A percentile compares a stretch with the other conserved stretches of the same genome.
Conservation (phyloP, 2,113 vertebrate genomes). For the Macrotus californicus region DNA sequence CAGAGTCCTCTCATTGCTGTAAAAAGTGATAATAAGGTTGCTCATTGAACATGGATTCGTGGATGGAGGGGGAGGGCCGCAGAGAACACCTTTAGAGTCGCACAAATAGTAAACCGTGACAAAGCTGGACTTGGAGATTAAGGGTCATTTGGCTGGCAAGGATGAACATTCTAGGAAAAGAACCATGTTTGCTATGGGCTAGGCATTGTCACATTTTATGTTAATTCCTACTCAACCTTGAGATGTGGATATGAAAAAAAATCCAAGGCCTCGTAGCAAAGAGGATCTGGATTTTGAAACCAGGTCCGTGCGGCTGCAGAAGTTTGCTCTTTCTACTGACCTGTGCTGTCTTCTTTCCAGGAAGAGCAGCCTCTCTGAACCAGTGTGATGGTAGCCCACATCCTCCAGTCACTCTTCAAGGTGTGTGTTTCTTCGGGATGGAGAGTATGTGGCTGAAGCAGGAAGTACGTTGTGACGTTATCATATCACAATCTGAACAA, state of each 20-base stretch:
- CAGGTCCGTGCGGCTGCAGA: neutral
- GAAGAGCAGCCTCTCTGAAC: neutral
- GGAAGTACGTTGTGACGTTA: neutral
- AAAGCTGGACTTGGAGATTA: neutral
- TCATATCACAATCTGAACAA: neutral
- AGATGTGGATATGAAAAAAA: neutral
- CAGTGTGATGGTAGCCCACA: too few species aligned
- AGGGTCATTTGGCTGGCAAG: neutral
- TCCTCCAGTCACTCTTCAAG: neutral
- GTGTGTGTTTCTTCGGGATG: neutral
- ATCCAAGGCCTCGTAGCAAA: neutral
- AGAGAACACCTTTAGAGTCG: neutral
- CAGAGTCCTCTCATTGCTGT: neutral
- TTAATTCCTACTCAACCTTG: neutral
- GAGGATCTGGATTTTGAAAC: neutral
- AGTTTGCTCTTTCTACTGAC: neutral
- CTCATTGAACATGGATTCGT: neutral
- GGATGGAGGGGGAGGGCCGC: accelerated
- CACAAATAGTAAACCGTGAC: neutral
- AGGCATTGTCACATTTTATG: neutral
- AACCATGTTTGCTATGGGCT: neutral
- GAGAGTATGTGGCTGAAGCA: neutral
- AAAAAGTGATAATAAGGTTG: neutral
- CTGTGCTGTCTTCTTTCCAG: neutral
- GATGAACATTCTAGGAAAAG: neutral